Conservation (phyloP, 2,797 vertebrate genomes). For the Hippocampus kuda region DNA sequence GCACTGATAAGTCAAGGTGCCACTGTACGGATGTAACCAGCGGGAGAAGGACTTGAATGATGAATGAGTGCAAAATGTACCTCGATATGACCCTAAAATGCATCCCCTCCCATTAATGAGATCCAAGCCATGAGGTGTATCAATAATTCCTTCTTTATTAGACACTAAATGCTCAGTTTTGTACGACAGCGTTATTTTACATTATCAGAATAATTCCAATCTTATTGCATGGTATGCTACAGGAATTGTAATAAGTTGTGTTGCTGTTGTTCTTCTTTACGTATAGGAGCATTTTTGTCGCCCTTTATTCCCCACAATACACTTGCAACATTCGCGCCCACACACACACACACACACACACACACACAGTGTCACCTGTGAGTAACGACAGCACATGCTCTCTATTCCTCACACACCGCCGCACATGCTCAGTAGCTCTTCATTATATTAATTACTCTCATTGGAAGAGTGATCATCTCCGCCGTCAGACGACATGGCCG, state of each 20-base stretch:
- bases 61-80: too few species aligned
- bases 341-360: slow-evolving; percentile 39
- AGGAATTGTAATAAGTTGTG: background rate
- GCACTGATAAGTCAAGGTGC: too few species aligned
- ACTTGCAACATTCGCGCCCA: slow-evolving; percentile 18
- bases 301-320: background rate
- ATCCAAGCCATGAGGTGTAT: too few species aligned
- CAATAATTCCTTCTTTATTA: too few species aligned
- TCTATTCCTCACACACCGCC: slow-evolving; percentile 67
- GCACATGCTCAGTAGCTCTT: slow-evolving; percentile 71
- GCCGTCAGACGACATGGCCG: slow-evolving; percentile 80
- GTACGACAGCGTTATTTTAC: too few species aligned
- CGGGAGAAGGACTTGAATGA: too few species aligned
- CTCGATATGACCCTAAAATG: too few species aligned
- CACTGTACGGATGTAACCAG: too few species aligned
- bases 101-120: too few species aligned
- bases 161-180: too few species aligned
- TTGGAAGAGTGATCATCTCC: slow-evolving; percentile 89
- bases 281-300: background rate
- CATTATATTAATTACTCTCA: slow-evolving; percentile 91
- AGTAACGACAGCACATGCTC: slow-evolving; percentile 62
- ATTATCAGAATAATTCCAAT: background rate
- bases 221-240: background rate
- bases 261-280: background rate
- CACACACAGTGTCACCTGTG: slow-evolving; percentile 63